Percentiles rank a stretch among this genome's conserved stretches.
Conservation (phyloP, 2,113 vertebrate genomes). For the Silurus glanis region DNA sequence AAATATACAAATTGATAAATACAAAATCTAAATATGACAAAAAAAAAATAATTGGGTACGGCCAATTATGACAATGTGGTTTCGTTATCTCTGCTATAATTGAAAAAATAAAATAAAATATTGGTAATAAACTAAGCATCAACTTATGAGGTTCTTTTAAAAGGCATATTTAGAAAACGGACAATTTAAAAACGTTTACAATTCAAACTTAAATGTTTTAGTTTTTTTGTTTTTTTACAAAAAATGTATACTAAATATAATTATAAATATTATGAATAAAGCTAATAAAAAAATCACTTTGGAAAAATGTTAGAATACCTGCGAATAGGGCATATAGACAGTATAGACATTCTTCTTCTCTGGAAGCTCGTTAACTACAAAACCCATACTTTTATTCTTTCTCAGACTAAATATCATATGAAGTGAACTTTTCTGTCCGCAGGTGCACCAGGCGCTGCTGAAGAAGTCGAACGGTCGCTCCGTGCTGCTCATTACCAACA, state of each 20-base stretch:
- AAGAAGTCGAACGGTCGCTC: slow-evolving; percentile 56
- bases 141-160: no score
- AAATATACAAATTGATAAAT: background rate
- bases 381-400: background rate
- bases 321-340: background rate
- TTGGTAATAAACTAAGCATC: no score
- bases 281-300: background rate
- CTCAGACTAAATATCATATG: background rate
- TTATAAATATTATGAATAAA: background rate
- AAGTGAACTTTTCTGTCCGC: background rate
- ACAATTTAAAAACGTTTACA: no score
- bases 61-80: no score
- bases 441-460: slow-evolving; percentile 68
- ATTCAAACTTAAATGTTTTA: no score
- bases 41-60: no score
- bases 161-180: no score
- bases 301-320: background rate
- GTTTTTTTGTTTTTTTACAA: no score
- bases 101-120: no score
- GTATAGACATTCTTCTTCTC: background rate
- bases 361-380: background rate
- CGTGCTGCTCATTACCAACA: slow-evolving; percentile 81
- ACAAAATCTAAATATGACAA: no score
- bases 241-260: no score
- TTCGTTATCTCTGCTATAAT: no score